phyloP scores from a whole-genome alignment of 2,113 vertebrate species.

The Willisornis vidua region DNA sequence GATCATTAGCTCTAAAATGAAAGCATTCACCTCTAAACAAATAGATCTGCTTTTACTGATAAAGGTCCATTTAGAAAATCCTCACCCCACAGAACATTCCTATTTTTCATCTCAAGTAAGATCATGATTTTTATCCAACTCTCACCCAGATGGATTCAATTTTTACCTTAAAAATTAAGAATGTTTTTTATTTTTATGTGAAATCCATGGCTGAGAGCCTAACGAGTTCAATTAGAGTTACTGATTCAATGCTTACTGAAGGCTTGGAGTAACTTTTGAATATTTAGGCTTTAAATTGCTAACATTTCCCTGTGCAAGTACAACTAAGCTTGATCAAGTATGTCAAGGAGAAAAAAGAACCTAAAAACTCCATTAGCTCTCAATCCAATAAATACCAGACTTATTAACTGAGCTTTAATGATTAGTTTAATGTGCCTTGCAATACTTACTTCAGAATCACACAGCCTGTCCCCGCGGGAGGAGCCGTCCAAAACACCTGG shows the following conservation, averaged over 20 bases:
- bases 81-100: neutral
- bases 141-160: neutral
- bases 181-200: neutral
- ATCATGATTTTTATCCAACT: neutral
- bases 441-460: constrained; percentile 91
- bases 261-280: neutral
- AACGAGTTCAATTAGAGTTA: neutral
- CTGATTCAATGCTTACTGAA: neutral
- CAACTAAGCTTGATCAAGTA: neutral
- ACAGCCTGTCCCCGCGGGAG: constrained; percentile 87
- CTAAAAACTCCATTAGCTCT: neutral
- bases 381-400: neutral
- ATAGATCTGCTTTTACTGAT: neutral
- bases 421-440: neutral
- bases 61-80: neutral
- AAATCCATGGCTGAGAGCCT: neutral
- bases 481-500: constrained; percentile 96
- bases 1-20: neutral
- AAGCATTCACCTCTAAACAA: neutral
- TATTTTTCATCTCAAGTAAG: neutral
- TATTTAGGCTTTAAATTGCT: neutral
- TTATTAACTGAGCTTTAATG: neutral
- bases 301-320: neutral
- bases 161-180: neutral
- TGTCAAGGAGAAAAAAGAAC: neutral